Base-by-base conservation (phyloP, 2,888 invertebrate species). In the Machimus rusticus region DNA sequence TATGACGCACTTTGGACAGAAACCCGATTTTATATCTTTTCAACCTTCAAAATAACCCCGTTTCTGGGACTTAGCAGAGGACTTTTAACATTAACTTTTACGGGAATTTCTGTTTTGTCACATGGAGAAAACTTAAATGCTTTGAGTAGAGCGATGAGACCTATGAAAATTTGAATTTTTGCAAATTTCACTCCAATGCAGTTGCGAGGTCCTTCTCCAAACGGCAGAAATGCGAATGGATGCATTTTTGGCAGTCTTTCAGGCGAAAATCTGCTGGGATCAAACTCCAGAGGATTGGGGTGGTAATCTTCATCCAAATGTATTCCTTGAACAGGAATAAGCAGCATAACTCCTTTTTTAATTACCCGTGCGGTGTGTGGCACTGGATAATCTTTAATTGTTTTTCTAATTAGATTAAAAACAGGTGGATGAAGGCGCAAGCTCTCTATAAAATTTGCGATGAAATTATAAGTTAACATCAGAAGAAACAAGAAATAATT, bases 261-360 rank as follows among this genome's bases (percentile, higher is more conserved):
- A 0, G 89, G 88, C 5, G 87, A 89, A 89, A 93, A 93, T 89
- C 94, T 91, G 28, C 94, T 94, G 0, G 95, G 95, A 74, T 94
- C 93, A 87, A 94, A 95, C 74, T 92, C 93, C 9, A 94, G 92
- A 1, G 95, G 95, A 6, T 95, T 92, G 0, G 94, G 94, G 88
- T 93, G 94, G 90, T 94, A 92, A 5, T 93, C 92, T 0, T 93
- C 93, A 88, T 94, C 94, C 91, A 93, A 93, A 87, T 94, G 94
- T 89, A 94, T 93, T 4, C 93, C 93, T 87, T 93, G 92, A 23
- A 93, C 91, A 1, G 94, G 94, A 43, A 94, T 92, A 39, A 93
- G 92, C 2, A 94, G 91, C 84, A 92, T 89, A 0, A 93, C 93
- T 0, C 93, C 93, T 88, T 93, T 92, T 84, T 92, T 90, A 2